Percentiles rank a stretch among this genome's conserved stretches.
phyloP scores from a whole-genome alignment of 2,797 vertebrate species.

The Chrosomus eos region DNA sequence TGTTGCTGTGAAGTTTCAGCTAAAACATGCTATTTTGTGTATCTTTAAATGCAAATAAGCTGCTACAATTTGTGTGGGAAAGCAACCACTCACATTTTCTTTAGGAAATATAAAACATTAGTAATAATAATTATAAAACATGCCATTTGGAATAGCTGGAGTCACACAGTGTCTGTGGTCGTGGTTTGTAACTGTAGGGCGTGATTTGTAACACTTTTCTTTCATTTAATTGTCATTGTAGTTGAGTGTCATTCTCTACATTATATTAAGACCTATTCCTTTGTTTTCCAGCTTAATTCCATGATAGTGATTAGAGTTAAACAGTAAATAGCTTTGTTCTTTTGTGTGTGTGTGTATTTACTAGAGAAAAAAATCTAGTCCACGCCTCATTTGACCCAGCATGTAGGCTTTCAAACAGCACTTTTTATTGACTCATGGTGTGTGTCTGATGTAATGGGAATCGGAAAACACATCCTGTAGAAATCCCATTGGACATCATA shows the following conservation, averaged over 20 bases:
- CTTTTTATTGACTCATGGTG: not conserved
- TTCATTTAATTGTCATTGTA: not conserved
- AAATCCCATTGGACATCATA: not conserved
- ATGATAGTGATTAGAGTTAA: not conserved
- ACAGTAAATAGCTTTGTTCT: not conserved
- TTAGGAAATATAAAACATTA: not conserved
- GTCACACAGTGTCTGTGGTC: not conserved
- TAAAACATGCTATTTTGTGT: too few species aligned
- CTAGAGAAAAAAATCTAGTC: not conserved
- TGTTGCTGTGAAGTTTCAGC: too few species aligned
- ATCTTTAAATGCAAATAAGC: too few species aligned
- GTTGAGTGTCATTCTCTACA: not conserved
- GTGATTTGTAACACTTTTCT: too few species aligned
- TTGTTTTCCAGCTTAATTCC: not conserved
- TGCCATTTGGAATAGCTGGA: not conserved
- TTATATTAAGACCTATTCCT: not conserved
- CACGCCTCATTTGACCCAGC: not conserved
- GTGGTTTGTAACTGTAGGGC: not conserved
- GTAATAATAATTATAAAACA: not conserved
- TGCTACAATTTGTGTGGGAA: not conserved
- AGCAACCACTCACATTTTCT: not conserved
- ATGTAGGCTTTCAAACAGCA: conserved; percentile 1
- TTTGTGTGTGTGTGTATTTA: not conserved
- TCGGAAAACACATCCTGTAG: not conserved
- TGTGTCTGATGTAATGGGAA: not conserved